These are phyloP conservation scores for Callopanchax toddi DNA, from an alignment of 2,113 vertebrate genomes.

Conservation along the genomic window DNA sequence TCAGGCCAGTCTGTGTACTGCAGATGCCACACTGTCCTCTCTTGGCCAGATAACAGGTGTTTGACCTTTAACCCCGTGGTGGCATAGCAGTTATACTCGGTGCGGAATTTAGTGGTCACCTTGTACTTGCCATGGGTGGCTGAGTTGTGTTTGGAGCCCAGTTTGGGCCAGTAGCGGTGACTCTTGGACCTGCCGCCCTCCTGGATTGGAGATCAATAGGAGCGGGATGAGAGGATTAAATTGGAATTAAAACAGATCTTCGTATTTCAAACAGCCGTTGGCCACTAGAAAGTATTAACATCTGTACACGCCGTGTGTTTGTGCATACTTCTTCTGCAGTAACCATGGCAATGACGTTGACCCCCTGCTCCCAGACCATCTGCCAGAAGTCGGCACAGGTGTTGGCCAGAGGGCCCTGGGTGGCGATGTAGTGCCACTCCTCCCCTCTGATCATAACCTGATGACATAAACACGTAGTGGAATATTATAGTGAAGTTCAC, in stretches of 20 bases:
- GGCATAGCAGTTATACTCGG: constrained; percentile 74
- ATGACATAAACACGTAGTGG: too few species aligned
- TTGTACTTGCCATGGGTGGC: constrained; percentile 77
- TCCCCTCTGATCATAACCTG: constrained; percentile 91
- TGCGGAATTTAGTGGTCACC: constrained; percentile 78
- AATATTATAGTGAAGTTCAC: too few species aligned
- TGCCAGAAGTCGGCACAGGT: constrained; percentile 97
- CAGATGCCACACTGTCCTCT: constrained; percentile 77
- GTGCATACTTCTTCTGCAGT: constrained; percentile 90
- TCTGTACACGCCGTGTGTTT: constrained; percentile 5
- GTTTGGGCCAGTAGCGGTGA: constrained; percentile 77
- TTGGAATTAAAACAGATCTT: not conserved
- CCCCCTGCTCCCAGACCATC: constrained; percentile 97
- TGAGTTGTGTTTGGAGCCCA: constrained; percentile 78
- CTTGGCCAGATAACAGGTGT: constrained; percentile 75
- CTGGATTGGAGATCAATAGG: constrained; percentile 27
- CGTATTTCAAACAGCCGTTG: constrained; percentile 1
- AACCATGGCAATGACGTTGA: constrained; percentile 96
- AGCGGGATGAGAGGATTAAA: constrained; percentile 26
- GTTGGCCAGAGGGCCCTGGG: constrained; percentile 91
- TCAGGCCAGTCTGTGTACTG: constrained; percentile 82
- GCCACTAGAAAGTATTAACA: not conserved
- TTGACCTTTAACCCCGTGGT: constrained; percentile 77
- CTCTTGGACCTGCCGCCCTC: constrained; percentile 74
- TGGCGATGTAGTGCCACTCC: constrained; percentile 95